A percentile compares a stretch with the other conserved stretches of the same genome.
Conservation (phyloP, 2,113 vertebrate species). For the Ranitomeya variabilis region DNA sequence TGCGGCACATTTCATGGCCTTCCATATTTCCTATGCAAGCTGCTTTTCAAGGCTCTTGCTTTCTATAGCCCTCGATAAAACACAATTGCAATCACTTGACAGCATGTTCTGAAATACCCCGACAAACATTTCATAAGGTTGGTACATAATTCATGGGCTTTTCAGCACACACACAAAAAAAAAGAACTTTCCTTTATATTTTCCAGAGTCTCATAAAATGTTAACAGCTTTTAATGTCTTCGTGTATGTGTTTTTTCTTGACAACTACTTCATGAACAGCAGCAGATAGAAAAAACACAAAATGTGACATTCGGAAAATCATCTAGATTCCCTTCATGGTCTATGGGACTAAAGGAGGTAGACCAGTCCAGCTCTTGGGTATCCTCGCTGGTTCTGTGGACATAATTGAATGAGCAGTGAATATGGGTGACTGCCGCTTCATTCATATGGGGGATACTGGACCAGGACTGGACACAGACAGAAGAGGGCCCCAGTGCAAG, state of each 20-base stretch:
- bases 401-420: no score
- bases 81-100: conserved; percentile 37
- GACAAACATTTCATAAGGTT: conserved; percentile 32
- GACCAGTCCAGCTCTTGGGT: no score
- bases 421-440: no score
- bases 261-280: not conserved
- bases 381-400: no score
- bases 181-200: conserved; percentile 18
- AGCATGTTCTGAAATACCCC: conserved; percentile 37
- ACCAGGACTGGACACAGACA: no score
- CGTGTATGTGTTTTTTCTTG: not conserved
- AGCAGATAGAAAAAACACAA: not conserved
- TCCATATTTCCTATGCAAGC: conserved; percentile 3
- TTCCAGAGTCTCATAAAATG: conserved; percentile 11
- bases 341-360: not conserved
- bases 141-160: conserved; percentile 40
- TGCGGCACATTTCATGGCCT: not conserved
- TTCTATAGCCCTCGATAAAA: conserved; percentile 13
- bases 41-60: conserved; percentile 11
- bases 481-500: no score
- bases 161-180: conserved; percentile 13
- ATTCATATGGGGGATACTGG: no score
- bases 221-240: conserved; percentile 22
- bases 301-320: not conserved
- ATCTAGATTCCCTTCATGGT: not conserved